Conservation (phyloP, 1,140 invertebrate genomes). For the Dendroctonus valens region DNA sequence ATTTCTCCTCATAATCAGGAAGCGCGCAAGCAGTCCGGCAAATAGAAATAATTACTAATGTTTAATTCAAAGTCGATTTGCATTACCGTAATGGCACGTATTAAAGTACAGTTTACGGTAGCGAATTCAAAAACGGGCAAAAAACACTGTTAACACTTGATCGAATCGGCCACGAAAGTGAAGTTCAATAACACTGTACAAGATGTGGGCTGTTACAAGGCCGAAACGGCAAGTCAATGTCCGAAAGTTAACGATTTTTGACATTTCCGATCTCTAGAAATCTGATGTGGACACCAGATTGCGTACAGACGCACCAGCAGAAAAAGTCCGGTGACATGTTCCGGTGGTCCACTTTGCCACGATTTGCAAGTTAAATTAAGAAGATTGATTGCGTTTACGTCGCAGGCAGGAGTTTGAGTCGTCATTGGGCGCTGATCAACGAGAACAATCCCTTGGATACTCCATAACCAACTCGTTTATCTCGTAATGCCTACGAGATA, state of each 20-base stretch:
- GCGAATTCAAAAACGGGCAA: slow-evolving; percentile 12
- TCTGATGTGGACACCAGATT: too few relatives aligned
- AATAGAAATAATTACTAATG: too few relatives aligned
- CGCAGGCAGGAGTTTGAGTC: too few relatives aligned
- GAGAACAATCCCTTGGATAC: too few relatives aligned
- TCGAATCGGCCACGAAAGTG: slow-evolving; percentile 11
- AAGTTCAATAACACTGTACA: slow-evolving; percentile 9
- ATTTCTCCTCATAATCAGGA: too few relatives aligned
- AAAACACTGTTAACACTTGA: slow-evolving; percentile 13
- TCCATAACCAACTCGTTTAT: not conserved
- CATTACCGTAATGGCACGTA: too few relatives aligned
- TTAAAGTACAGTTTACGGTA: not conserved
- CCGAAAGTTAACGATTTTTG: too few relatives aligned
- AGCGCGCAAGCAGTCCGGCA: too few relatives aligned
- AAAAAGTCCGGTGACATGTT: not conserved
- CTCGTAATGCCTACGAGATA: not conserved
- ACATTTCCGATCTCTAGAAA: not conserved
- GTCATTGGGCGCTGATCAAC: too few relatives aligned
- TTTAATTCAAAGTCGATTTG: too few relatives aligned
- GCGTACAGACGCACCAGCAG: not conserved
- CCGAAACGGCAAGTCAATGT: too few relatives aligned
- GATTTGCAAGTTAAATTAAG: slow-evolving; percentile 12
- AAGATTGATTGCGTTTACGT: not conserved
- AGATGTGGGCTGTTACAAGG: too few relatives aligned
- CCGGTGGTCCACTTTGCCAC: slow-evolving; percentile 3